Percentiles rank a stretch among this genome's conserved stretches.
Conservation (phyloP, 2,888 invertebrate genomes). For the Catotricha subobsoleta region DNA sequence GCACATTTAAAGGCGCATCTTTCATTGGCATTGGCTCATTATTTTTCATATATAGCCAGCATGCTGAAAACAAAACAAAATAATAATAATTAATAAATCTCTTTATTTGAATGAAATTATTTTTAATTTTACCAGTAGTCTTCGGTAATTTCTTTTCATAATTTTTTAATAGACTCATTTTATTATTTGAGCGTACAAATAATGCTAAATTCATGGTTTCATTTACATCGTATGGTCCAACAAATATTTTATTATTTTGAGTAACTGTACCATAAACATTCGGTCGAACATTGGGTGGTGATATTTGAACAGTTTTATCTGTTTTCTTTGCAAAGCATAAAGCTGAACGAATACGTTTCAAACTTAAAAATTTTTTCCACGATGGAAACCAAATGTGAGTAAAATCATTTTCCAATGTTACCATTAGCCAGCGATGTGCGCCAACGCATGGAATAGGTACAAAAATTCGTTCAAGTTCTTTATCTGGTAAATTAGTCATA, state of each 20-base stretch:
- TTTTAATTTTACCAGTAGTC: no score
- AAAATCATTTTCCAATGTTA: constrained; percentile 25
- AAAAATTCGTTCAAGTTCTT: constrained; percentile 19
- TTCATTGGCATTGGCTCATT: no score
- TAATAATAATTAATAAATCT: no score
- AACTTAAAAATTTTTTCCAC: constrained; percentile 22
- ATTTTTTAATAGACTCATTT: constrained; percentile 25
- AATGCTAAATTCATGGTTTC: constrained; percentile 18
- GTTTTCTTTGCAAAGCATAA: constrained; percentile 16
- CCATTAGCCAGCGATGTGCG: constrained; percentile 26
- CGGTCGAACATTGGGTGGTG: not conserved
- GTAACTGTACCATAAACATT: constrained; percentile 9
- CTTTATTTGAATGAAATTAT: no score
- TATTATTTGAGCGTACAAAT: constrained; percentile 17
- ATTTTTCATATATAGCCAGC: no score
- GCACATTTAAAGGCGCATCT: no score
- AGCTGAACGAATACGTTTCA: constrained; percentile 22
- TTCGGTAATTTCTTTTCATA: constrained; percentile 23
- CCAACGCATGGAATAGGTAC: constrained; percentile 17
- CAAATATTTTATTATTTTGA: constrained; percentile 22
- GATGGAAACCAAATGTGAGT: constrained; percentile 27
- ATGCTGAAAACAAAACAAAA: no score
- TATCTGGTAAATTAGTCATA: constrained; percentile 15
- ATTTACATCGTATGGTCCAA: constrained; percentile 22
- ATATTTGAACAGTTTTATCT: constrained; percentile 21